Percentiles rank a stretch among this genome's conserved stretches.
phyloP scores from a whole-genome alignment of 1,140 invertebrate species.

The Pseudomyrmex concolor region DNA sequence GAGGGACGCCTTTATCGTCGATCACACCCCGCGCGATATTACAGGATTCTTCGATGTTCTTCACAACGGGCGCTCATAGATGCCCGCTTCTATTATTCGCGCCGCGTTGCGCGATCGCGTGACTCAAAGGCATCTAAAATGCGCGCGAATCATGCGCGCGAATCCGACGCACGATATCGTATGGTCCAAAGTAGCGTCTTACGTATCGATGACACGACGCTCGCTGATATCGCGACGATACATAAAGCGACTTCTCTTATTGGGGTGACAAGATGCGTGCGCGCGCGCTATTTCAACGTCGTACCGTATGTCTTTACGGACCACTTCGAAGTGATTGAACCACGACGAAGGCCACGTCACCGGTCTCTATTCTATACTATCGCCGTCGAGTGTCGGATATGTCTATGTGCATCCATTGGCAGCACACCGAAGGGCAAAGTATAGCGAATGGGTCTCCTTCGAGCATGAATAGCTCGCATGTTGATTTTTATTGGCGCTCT shows the following conservation, averaged over 20 bases:
- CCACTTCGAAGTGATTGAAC: slow-evolving; percentile 54
- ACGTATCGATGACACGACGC: slow-evolving; percentile 14
- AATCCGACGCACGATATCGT: slow-evolving; percentile 19
- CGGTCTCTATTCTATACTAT: slow-evolving; percentile 35
- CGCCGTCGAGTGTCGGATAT: not conserved
- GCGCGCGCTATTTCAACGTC: not conserved
- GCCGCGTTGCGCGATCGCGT: slow-evolving; percentile 29
- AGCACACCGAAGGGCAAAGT: slow-evolving; percentile 15
- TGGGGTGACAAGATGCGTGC: not conserved
- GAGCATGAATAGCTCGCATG: slow-evolving; percentile 46
- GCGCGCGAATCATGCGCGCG: not conserved
- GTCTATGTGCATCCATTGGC: not conserved
- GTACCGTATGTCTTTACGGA: slow-evolving; percentile 33
- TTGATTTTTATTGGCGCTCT: slow-evolving; percentile 71
- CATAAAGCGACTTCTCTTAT: not conserved
- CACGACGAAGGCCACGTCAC: slow-evolving; percentile 39
- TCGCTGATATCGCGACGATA: slow-evolving; percentile 11
- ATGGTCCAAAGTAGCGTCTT: slow-evolving; percentile 45
- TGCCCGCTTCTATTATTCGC: slow-evolving; percentile 41
- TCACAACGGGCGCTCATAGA: slow-evolving; percentile 20
- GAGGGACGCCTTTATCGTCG: slow-evolving; percentile 39
- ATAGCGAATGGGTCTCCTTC: slow-evolving; percentile 58
- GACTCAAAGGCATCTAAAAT: slow-evolving; percentile 18
- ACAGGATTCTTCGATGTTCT: slow-evolving; percentile 17
- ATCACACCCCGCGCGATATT: slow-evolving; percentile 19